Base-by-base conservation (phyloP, 2,888 invertebrate genomes). In the Leptothorax acervorum region DNA sequence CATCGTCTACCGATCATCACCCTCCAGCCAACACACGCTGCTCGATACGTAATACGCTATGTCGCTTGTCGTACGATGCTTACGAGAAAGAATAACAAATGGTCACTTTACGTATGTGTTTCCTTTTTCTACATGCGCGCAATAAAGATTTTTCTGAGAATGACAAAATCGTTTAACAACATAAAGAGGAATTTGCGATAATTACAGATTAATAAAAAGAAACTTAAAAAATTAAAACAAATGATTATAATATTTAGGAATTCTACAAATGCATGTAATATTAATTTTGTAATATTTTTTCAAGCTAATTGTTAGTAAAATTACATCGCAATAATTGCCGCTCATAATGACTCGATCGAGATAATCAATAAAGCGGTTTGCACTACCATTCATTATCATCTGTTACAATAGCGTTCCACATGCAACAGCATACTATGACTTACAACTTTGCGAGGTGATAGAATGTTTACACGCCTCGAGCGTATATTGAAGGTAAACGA, bases 1-100 rank as follows among this genome's bases (percentile, higher is more conserved):
- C 82, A 83, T 74, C 88, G 86, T 90, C 75, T 84, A 82, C 55
- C 83, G 65, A 85, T 91, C 92, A 74, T 88, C 91, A 78, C 86
- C 45, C 73, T 82, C 70, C 57, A 66, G 62, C 42, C 71, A 76
- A 70, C 79, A 70, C 66, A 81, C 76, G 79, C 55, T 78, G 83
- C 75, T 71, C 82, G 71, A 87, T 88, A 83, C 78, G 23, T 84
- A 86, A 83, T 86, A 78, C 66, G 75, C 87, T 45, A 8, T 31
- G 23, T 81, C 81, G 15, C 55, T 66, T 81, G 66, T 78, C 70
- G 75, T 71, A 82, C 73, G 55, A 88, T 83, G 82, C 82, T 89
- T 86, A 62, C 75, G 66, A 86, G 81, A 86, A 86, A 57, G 51
- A 84, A 86, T 63, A 79, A 66, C 68, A 86, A 90, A 86, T 53